Evolutionary conservation across 37 sponge, comb jelly and placozoan species (phyloP).

Genomic region (Axinella damicornis): DNA sequence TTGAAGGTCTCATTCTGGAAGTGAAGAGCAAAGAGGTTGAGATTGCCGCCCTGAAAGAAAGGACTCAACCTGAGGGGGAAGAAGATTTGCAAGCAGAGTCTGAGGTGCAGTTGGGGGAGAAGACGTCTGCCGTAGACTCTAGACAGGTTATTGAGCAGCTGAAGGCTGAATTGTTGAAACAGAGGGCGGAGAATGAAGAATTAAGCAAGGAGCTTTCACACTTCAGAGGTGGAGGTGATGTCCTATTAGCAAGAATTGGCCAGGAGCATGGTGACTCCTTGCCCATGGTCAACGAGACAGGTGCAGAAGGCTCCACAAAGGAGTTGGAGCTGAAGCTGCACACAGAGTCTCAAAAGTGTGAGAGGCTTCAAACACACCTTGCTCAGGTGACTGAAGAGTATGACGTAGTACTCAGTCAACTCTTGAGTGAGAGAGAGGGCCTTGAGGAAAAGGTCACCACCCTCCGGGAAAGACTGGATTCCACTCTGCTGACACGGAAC

Average conservation of each 20-base stretch:
- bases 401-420: slow-evolving; percentile 47
- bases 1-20: slow-evolving; percentile 9
- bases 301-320: background rate
- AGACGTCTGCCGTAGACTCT: too few species aligned
- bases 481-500: background rate
- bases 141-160: too few species aligned
- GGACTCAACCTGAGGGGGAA: background rate
- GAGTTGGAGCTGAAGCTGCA: background rate
- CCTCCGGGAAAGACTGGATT: slow-evolving; percentile 11
- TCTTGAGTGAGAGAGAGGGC: slow-evolving; percentile 28
- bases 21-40: slow-evolving; percentile 34
- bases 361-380: slow-evolving; percentile 48
- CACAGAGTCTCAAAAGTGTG: slow-evolving; percentile 2
- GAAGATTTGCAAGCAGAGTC: background rate
- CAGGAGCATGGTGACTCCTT: too few species aligned
- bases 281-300: background rate
- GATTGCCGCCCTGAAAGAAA: slow-evolving; percentile 6
- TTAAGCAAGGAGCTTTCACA: too few species aligned
- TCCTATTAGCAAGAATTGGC: too few species aligned
- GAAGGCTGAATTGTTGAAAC: background rate
- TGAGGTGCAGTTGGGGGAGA: background rate
- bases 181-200: background rate
- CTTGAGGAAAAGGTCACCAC: slow-evolving; percentile 1
- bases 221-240: too few species aligned
- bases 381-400: slow-evolving; percentile 32